A percentile compares a stretch with the other conserved stretches of the same genome.
Conservation (phyloP, 2,797 vertebrate species). For the Tragopan temminckii region DNA sequence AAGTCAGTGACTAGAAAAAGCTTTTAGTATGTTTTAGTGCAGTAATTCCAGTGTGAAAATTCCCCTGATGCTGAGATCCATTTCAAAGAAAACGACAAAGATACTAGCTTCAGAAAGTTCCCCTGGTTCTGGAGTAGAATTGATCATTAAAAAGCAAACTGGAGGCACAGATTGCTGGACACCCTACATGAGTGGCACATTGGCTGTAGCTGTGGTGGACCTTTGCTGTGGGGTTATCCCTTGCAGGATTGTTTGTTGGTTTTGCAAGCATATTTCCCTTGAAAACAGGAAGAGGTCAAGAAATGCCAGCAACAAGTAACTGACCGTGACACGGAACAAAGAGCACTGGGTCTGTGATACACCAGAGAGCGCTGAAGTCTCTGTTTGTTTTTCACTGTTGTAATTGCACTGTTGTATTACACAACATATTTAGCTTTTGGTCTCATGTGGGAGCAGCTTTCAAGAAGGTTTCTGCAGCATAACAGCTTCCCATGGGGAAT, state of each 20-base stretch:
- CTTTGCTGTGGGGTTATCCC: background rate
- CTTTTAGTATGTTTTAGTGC: background rate
- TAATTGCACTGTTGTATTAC: conserved; percentile 24
- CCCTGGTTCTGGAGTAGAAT: background rate
- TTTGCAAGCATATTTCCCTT: conserved; percentile 37
- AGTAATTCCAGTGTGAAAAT: background rate
- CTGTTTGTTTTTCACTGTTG: background rate
- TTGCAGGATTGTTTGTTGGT: background rate
- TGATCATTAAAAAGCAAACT: background rate
- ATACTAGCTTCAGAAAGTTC: background rate
- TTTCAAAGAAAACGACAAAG: background rate
- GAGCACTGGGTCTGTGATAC: background rate
- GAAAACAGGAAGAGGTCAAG: conserved; percentile 39
- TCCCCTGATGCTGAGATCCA: background rate
- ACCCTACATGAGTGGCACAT: background rate
- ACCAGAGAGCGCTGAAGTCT: accelerated
- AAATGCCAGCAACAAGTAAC: background rate
- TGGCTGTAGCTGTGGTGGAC: background rate
- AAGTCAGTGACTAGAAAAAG: conserved; percentile 1
- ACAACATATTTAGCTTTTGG: background rate
- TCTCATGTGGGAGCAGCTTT: background rate
- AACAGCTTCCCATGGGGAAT: conserved; percentile 45
- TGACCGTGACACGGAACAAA: background rate
- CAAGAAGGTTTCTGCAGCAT: conserved; percentile 35
- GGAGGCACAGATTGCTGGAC: background rate